Evolutionary conservation across 2,113 vertebrate genomes (phyloP).

Genomic region (Emydura subglobosa): DNA sequence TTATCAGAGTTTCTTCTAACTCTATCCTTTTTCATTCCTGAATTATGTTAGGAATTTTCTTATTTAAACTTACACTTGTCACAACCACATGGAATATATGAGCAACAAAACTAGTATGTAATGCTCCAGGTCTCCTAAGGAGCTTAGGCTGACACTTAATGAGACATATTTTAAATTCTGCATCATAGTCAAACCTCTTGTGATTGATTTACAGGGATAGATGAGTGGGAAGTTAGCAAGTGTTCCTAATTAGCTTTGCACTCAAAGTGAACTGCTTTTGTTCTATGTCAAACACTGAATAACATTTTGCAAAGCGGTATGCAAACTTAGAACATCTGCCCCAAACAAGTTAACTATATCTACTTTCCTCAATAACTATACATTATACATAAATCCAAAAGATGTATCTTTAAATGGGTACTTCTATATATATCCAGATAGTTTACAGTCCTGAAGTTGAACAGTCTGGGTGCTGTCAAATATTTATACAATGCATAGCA

Average conservation of each 20-base stretch:
- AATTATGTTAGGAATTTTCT: neutral
- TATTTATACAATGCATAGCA: neutral
- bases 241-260: slow-evolving; percentile 9
- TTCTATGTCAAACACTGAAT: neutral
- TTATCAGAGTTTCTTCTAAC: neutral
- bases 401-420: neutral
- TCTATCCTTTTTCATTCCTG: fast-evolving
- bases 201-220: neutral
- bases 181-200: neutral
- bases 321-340: neutral
- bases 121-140: neutral
- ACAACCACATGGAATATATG: neutral
- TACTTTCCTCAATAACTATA: neutral
- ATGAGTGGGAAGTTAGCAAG: neutral
- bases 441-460: neutral
- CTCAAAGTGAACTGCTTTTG: neutral
- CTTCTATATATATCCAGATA: neutral
- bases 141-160: neutral
- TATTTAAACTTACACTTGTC: neutral
- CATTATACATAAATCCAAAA: neutral
- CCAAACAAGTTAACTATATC: neutral
- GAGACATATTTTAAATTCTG: neutral
- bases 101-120: neutral
- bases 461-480: neutral
- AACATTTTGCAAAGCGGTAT: neutral